phyloP scores from a whole-genome alignment of 2,797 vertebrate species.

The Acanthis flammea region DNA sequence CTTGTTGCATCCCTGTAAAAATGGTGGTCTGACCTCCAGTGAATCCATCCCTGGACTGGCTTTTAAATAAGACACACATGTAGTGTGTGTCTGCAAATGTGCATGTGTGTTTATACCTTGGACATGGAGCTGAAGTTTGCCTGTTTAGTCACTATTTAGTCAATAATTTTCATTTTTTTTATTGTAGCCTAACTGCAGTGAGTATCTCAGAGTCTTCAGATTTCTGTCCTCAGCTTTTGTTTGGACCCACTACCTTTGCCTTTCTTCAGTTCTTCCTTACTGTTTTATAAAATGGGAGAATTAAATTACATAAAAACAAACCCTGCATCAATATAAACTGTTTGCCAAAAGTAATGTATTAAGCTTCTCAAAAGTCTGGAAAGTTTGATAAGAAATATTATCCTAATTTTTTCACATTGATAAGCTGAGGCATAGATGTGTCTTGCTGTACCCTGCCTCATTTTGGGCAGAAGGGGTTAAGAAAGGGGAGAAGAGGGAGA shows the following conservation, averaged over 20 bases:
- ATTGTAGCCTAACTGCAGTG: neutral
- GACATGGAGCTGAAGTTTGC: neutral
- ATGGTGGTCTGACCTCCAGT: neutral
- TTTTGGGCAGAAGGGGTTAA: neutral
- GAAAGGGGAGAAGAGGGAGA: neutral
- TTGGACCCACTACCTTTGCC: neutral
- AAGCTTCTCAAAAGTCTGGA: neutral
- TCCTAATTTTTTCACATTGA: neutral
- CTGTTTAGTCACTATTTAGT: neutral
- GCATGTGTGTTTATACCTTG: accelerated
- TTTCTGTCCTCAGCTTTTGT: neutral
- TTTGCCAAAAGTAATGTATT: neutral
- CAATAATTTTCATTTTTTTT: neutral
- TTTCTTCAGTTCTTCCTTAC: neutral
- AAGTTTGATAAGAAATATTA: neutral
- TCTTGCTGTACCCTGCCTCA: neutral
- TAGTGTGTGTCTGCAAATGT: accelerated
- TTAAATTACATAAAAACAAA: neutral
- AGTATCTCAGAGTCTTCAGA: neutral
- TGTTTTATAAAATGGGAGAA: neutral
- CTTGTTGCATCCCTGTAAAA: neutral
- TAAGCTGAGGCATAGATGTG: neutral
- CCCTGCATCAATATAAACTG: accelerated
- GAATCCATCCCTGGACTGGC: neutral
- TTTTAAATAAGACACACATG: neutral